These are phyloP conservation scores for Imbricaverruca yamaguchii DNA, from an alignment of 2,888 invertebrate genomes.

Conservation along the genomic window DNA sequence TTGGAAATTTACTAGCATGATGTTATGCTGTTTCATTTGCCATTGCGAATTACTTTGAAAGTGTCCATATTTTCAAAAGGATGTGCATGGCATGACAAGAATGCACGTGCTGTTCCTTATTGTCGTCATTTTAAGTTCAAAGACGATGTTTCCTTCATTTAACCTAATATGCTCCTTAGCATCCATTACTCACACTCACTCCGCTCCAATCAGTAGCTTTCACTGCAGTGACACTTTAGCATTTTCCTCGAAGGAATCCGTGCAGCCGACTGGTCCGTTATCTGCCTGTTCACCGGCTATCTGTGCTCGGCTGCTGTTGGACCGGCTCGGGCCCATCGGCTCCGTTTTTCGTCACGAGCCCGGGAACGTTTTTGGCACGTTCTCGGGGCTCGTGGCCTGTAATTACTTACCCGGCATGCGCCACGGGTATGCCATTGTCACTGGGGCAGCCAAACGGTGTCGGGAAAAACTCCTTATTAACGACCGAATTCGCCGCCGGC, in stretches of 20 bases:
- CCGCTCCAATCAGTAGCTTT: no score
- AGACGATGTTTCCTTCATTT: no score
- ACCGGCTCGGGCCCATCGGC: not conserved
- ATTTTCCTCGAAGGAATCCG: not conserved
- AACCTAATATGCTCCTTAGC: no score
- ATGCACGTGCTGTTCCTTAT: no score
- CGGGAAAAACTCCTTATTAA: conserved; percentile 8
- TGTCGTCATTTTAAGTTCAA: no score
- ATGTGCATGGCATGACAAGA: no score
- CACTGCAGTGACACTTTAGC: no score
- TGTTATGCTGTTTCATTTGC: no score
- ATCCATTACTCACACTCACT: no score
- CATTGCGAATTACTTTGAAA: no score
- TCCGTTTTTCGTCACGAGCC: conserved; percentile 4
- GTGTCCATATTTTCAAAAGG: no score
- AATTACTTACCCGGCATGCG: conserved; percentile 14
- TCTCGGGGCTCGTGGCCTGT: not conserved
- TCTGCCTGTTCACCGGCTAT: not conserved
- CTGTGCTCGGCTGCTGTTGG: not conserved
- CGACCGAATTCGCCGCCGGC: not conserved
- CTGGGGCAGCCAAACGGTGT: not conserved
- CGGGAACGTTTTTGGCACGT: conserved; percentile 7
- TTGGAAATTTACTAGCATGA: no score
- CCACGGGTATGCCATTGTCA: conserved; percentile 17
- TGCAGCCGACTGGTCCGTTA: not conserved